These are phyloP conservation scores for Antennarius maculatus DNA, from an alignment of 2,797 vertebrate species.

Conservation along the genomic window DNA sequence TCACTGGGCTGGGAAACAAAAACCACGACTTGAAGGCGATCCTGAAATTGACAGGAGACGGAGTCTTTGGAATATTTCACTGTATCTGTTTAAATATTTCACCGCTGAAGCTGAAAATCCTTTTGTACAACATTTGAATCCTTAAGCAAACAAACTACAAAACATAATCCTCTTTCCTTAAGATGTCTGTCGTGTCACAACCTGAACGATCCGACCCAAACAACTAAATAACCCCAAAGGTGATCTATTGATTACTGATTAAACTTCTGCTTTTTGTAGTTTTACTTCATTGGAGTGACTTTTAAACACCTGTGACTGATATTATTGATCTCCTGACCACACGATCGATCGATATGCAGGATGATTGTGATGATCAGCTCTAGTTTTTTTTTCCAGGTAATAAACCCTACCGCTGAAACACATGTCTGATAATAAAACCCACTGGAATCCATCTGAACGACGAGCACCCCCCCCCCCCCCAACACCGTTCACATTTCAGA, in stretches of 20 bases:
- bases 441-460: constrained; percentile 36
- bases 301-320: not conserved
- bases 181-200: not conserved
- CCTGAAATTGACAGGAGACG: not conserved
- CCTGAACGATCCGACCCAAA: too few relatives aligned
- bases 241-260: not conserved
- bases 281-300: too few relatives aligned
- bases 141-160: not conserved
- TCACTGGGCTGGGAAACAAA: not conserved
- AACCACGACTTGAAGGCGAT: not conserved
- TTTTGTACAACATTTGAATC: not conserved
- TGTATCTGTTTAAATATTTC: not conserved
- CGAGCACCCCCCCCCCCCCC: constrained; percentile 55
- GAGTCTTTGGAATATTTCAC: not conserved
- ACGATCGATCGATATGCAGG: too few relatives aligned
- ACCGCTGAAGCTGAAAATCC: not conserved
- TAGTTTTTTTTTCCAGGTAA: not conserved
- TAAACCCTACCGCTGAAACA: not conserved
- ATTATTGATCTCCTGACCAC: not conserved
- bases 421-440: constrained; percentile 25
- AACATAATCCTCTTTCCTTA: not conserved
- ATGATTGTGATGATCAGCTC: not conserved
- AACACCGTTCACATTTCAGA: constrained; percentile 71
- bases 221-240: not conserved
- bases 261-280: too few relatives aligned